Evolutionary conservation across 1,140 invertebrate genomes (phyloP).

Genomic region (Holotrichia oblita): DNA sequence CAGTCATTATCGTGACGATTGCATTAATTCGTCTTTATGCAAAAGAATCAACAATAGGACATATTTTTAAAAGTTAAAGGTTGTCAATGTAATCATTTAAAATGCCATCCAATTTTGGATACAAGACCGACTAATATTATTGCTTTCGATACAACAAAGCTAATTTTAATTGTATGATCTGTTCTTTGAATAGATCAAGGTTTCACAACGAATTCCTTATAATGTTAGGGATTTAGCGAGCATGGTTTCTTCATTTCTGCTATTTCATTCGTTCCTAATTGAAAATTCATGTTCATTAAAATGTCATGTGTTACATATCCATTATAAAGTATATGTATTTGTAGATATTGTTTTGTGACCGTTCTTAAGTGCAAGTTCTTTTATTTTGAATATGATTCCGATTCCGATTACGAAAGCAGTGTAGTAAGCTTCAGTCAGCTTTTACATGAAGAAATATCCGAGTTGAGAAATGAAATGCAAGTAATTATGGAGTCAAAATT

Average conservation of each 20-base stretch:
- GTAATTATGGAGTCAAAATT: too few relatives aligned
- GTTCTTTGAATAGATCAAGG: background rate
- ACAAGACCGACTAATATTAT: background rate
- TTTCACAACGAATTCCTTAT: background rate
- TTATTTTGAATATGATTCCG: background rate
- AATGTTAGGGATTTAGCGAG: background rate
- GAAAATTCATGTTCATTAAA: background rate
- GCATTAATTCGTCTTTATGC: too few relatives aligned
- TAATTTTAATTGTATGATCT: background rate
- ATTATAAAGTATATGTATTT: background rate
- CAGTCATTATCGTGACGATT: too few relatives aligned
- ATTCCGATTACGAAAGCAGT: too few relatives aligned
- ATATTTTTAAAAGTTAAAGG: background rate
- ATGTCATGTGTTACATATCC: background rate
- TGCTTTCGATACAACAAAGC: background rate
- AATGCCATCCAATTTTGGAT: background rate
- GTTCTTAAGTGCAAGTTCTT: background rate
- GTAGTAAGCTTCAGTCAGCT: too few relatives aligned
- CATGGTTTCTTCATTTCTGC: background rate
- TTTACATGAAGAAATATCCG: too few relatives aligned
- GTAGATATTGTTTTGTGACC: background rate
- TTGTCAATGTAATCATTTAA: background rate
- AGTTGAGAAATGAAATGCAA: too few relatives aligned
- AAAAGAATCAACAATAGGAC: background rate
- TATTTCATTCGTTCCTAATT: background rate